A percentile compares a stretch with the other conserved stretches of the same genome.
These are phyloP conservation scores for Aricia agestis DNA, from an alignment of 1,140 invertebrate species.

Conservation along the genomic window DNA sequence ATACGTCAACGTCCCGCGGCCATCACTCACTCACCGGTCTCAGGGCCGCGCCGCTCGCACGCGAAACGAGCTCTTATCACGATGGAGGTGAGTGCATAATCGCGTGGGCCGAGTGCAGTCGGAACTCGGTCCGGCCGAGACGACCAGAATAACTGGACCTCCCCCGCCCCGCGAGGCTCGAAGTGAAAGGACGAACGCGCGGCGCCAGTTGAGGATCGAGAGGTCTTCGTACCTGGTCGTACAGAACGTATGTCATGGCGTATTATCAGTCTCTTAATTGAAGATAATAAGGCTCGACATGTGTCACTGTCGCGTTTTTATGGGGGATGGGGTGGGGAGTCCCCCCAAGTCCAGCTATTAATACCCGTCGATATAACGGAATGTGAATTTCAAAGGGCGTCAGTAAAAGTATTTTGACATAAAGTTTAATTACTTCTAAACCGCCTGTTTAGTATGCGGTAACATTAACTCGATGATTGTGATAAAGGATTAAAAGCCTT, in stretches of 20 bases:
- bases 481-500: not conserved
- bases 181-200: conserved; percentile 20
- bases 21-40: conserved; percentile 51
- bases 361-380: conserved; percentile 48
- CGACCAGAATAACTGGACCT: conserved; percentile 36
- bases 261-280: conserved; percentile 71
- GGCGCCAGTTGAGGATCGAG: conserved; percentile 14
- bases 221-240: conserved; percentile 34
- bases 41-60: conserved; percentile 20
- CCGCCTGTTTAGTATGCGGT: not conserved
- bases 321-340: conserved; percentile 48
- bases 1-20: conserved; percentile 56
- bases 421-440: conserved; percentile 5
- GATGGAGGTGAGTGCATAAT: conserved; percentile 33
- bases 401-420: conserved; percentile 22
- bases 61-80: conserved; percentile 26
- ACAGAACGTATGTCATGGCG: conserved; percentile 59
- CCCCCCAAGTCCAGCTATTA: conserved; percentile 59
- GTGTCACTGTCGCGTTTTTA: conserved; percentile 71
- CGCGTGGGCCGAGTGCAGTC: conserved; percentile 20
- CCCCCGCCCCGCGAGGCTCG: conserved; percentile 19
- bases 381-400: conserved; percentile 32
- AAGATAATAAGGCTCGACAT: conserved; percentile 71
- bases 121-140: conserved; percentile 27
- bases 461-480: not conserved